Conservation (phyloP, 1,140 invertebrate genomes). For the Polyergus mexicanus region DNA sequence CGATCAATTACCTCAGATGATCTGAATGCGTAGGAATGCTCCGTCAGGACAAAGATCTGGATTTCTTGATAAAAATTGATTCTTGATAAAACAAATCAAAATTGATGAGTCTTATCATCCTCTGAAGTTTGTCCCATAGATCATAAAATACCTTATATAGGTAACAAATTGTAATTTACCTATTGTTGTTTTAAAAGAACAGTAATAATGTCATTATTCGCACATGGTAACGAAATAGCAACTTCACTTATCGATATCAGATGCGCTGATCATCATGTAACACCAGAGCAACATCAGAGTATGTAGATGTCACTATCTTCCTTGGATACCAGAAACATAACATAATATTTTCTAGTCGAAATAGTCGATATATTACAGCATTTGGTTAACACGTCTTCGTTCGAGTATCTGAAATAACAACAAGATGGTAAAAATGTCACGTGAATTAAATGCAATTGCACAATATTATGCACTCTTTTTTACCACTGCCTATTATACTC, state of each 20-base stretch:
- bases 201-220: slow-evolving; percentile 3
- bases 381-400: slow-evolving; percentile 33
- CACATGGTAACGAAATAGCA: slow-evolving; percentile 10
- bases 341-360: slow-evolving; percentile 55
- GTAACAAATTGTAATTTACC: background rate
- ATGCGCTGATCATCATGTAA: background rate
- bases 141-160: background rate
- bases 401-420: slow-evolving; percentile 34
- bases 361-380: slow-evolving; percentile 37
- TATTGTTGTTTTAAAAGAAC: background rate
- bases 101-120: too few species aligned
- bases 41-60: too few species aligned
- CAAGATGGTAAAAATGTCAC: slow-evolving; percentile 66
- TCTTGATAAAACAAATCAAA: too few species aligned
- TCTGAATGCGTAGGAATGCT: too few species aligned
- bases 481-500: background rate
- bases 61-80: too few species aligned
- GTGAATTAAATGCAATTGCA: slow-evolving; percentile 41
- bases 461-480: slow-evolving; percentile 56
- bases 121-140: background rate
- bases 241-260: background rate
- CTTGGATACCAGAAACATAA: slow-evolving; percentile 75
- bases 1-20: too few species aligned
- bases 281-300: background rate
- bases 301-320: slow-evolving; percentile 64